These are phyloP conservation scores for Halictus ligatus DNA, from an alignment of 2,888 invertebrate species.

Conservation along the genomic window DNA sequence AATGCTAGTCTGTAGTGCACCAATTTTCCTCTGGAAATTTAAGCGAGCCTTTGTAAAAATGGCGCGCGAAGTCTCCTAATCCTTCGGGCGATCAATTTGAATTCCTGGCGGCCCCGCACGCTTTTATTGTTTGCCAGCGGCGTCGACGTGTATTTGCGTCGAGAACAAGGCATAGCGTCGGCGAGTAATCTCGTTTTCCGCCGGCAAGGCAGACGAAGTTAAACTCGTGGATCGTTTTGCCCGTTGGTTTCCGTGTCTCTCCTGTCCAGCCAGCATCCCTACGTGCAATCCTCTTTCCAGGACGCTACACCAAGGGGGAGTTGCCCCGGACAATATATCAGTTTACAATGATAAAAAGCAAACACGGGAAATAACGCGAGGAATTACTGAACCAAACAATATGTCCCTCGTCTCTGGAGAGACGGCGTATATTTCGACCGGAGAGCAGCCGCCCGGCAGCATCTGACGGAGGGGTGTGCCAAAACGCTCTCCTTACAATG, in stretches of 20 bases:
- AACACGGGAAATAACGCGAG: slow-evolving; percentile 81
- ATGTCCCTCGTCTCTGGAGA: slow-evolving; percentile 80
- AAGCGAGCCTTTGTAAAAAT: background rate
- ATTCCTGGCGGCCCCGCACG: slow-evolving; percentile 43
- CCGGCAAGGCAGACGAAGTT: slow-evolving; percentile 56
- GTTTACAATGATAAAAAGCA: slow-evolving; percentile 83
- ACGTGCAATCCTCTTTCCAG: slow-evolving; percentile 44
- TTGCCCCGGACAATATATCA: slow-evolving; percentile 80
- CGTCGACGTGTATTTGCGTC: slow-evolving; percentile 43
- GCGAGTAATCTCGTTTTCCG: slow-evolving; percentile 68
- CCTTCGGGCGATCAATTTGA: slow-evolving; percentile 42
- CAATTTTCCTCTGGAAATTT: background rate
- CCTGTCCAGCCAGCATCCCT: slow-evolving; percentile 47
- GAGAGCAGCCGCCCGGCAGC: slow-evolving; percentile 55
- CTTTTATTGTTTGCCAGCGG: slow-evolving; percentile 51
- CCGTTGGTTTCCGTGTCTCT: background rate
- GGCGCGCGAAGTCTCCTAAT: background rate
- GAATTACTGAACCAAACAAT: slow-evolving; percentile 82
- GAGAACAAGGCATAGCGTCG: slow-evolving; percentile 52
- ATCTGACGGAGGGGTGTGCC: slow-evolving; percentile 67
- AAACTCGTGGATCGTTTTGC: slow-evolving; percentile 44
- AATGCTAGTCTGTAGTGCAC: no score
- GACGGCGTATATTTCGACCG: slow-evolving; percentile 74
- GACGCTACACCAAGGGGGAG: slow-evolving; percentile 68
- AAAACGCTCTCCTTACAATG: slow-evolving; percentile 64